These are phyloP conservation scores for Caerostris darwini DNA, from an alignment of 1,140 invertebrate genomes.

Conservation along the genomic window DNA sequence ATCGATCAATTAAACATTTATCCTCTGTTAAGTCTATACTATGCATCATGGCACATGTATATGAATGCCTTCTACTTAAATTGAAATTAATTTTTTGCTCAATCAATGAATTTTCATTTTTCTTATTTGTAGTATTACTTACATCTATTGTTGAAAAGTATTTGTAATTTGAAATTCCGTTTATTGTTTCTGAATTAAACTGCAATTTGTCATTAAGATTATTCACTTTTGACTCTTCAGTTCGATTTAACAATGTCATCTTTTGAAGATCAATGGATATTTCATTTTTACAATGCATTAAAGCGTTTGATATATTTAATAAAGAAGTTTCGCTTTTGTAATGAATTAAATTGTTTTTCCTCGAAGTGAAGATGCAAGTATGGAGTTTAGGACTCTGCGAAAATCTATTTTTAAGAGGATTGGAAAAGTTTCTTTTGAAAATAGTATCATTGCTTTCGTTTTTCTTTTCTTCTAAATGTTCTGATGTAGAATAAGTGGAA, in stretches of 20 bases:
- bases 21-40: not conserved
- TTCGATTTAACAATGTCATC: not conserved
- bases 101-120: not conserved
- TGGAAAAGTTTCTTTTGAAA: not conserved
- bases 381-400: not conserved
- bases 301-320: not conserved
- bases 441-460: too few species aligned
- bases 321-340: not conserved
- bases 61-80: not conserved
- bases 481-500: not conserved
- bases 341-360: not conserved
- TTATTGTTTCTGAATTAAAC: not conserved
- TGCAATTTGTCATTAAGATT: not conserved
- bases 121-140: too few species aligned
- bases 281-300: not conserved
- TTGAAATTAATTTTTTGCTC: not conserved
- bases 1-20: not conserved
- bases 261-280: not conserved
- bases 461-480: not conserved
- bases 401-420: not conserved
- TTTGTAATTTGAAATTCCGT: too few species aligned
- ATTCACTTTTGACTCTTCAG: not conserved
- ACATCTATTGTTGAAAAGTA: too few species aligned
- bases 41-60: not conserved
- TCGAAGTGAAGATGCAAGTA: not conserved